Evolutionary conservation across 2,113 vertebrate genomes (phyloP).

Genomic region (Leptocoma aspasia): DNA sequence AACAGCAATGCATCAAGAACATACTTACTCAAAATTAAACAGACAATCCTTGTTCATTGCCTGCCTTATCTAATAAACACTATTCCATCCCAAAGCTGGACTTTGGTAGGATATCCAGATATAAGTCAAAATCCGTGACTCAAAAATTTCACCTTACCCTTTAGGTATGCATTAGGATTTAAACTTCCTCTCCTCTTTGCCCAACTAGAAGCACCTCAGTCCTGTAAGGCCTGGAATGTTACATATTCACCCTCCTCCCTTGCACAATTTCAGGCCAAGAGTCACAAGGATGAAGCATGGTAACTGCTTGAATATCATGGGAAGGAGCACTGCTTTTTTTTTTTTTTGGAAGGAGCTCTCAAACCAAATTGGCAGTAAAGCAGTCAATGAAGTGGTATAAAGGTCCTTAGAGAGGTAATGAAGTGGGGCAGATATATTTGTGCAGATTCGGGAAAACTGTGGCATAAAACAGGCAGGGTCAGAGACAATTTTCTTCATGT

Average conservation of each 20-base stretch:
- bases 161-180: neutral
- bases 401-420: neutral
- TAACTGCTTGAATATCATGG: fast-evolving
- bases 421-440: neutral
- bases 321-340: neutral
- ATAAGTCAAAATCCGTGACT: neutral
- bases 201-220: neutral
- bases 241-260: neutral
- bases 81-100: neutral
- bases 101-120: neutral
- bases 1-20: neutral
- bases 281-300: neutral
- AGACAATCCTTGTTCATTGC: neutral
- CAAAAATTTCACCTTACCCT: neutral
- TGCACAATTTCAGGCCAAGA: neutral
- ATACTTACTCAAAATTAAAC: neutral
- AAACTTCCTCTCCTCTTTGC: neutral
- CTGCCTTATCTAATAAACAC: neutral
- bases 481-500: neutral
- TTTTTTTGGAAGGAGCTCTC: neutral
- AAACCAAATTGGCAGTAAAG: neutral
- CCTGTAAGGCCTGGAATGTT: neutral
- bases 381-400: neutral
- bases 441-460: neutral
- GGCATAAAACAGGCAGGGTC: neutral